Percentiles rank a stretch among this genome's conserved stretches.
Evolutionary conservation across 2,797 vertebrate genomes (phyloP).

Genomic region (Crocodylus rhombifer): DNA sequence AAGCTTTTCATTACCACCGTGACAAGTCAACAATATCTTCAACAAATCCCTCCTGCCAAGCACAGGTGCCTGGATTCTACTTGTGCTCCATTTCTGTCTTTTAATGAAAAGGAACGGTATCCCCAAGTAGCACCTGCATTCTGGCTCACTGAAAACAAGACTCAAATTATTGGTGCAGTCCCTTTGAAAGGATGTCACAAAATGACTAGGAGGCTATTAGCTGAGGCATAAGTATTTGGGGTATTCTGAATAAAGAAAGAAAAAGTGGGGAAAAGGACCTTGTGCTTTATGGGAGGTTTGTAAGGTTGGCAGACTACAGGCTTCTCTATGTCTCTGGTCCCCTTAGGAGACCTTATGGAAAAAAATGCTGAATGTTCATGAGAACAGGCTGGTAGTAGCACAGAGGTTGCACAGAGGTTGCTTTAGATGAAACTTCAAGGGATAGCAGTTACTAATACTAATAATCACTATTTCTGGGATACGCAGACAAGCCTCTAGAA

Average conservation of each 20-base stretch:
- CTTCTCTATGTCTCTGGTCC: too few species aligned
- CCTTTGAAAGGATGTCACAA: constrained; percentile 51
- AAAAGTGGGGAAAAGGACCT: too few species aligned
- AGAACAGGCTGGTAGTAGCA: neutral
- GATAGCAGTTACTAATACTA: neutral
- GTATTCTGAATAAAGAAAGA: too few species aligned
- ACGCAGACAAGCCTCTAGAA: neutral
- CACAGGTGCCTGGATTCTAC: neutral
- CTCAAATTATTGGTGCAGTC: constrained; percentile 50
- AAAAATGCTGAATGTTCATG: too few species aligned
- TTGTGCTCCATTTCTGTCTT: neutral
- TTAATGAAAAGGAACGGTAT: neutral
- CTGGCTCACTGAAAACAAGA: neutral
- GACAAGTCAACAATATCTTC: neutral
- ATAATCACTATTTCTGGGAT: neutral
- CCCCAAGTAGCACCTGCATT: constrained; percentile 32
- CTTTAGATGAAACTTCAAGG: neutral
- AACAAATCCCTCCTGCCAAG: neutral
- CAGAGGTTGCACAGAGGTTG: neutral
- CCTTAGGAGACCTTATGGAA: too few species aligned
- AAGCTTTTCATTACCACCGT: neutral
- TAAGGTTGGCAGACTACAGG: too few species aligned
- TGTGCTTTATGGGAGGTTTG: too few species aligned
- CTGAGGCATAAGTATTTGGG: too few species aligned
- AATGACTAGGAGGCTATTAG: constrained; percentile 53